Evolutionary conservation across 2,888 invertebrate species (phyloP).

Genomic region (Morinoia aosen): DNA sequence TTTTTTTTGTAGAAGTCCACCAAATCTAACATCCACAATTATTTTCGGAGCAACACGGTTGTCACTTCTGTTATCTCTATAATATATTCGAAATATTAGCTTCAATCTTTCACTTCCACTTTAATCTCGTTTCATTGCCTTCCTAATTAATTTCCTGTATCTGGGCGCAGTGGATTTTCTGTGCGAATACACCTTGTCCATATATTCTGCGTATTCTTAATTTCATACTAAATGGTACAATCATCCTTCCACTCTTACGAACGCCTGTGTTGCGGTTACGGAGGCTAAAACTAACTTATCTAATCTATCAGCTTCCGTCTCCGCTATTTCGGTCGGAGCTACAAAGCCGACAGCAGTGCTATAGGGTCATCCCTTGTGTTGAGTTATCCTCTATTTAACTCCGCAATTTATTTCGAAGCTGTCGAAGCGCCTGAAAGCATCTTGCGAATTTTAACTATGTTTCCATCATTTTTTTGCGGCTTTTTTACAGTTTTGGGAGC

Average conservation of each 20-base stretch:
- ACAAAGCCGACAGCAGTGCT: not conserved
- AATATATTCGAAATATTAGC: not conserved
- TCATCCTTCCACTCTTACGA: too few species aligned
- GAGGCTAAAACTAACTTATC: not conserved
- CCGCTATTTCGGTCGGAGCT: not conserved
- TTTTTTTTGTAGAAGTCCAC: not conserved
- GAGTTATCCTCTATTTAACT: constrained; percentile 8
- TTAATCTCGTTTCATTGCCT: too few species aligned
- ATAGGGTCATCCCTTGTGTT: not conserved
- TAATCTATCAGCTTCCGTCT: not conserved
- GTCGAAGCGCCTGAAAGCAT: not conserved
- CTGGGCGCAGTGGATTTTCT: too few species aligned
- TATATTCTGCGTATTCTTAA: too few species aligned
- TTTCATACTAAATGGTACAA: too few species aligned
- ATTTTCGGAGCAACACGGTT: not conserved
- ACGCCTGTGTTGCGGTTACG: too few species aligned
- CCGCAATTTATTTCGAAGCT: not conserved
- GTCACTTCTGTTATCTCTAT: not conserved
- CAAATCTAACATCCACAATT: not conserved
- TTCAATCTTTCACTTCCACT: too few species aligned
- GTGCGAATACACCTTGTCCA: too few species aligned
- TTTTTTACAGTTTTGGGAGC: not conserved
- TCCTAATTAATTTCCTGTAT: too few species aligned
- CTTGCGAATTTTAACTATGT: constrained; percentile 5
- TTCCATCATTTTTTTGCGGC: not conserved